Base-by-base conservation (phyloP, 2,888 invertebrate genomes). In the Temnothorax unifasciatus region DNA sequence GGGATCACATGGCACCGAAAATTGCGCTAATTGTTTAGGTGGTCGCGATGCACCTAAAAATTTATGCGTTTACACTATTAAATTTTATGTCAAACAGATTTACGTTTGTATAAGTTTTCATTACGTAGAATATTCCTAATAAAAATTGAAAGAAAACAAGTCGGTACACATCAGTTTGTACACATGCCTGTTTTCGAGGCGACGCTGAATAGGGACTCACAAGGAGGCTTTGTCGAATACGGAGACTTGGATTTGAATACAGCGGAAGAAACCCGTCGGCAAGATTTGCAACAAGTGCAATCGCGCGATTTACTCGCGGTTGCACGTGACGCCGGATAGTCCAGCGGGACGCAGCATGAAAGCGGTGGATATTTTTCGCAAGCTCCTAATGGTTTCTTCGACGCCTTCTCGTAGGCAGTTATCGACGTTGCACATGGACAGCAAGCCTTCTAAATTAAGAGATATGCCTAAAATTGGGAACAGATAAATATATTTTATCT, bases 281-380 rank as follows among this genome's bases (percentile, higher is more conserved):
- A 77, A 54, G 68, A 29, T 68, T 52, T 68, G 41, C 54, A 77
- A 41, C 68, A 77, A 34, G 38, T 5, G 21, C 44, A 71, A 59
- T 34, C 34, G 4, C 15, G 54, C n/a, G 71, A 25, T 44, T 79
- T 57, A 13, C 8, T 47, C 13, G 18, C 11, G 13, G 38, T 13
- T 18, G 38, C 5, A 21, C 50, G 34, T 21, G 63, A 34, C 21
- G 18, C 13, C 9, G 5, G 44, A 73, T 1, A 18, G 2, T 59
- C 44, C 34, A 71, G 21, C 0, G 79, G 21, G 9, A 81, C 34
- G 52, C 73, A 81, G 25, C 34, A 73, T 0, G 79, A 13, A 54
- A 41, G 15, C 9, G 68, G 21, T 9, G 68, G 34, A n/a, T 18
- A 34, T 47, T 79, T 57, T 34, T 57, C 21, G 9, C 18, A n/a